Conservation (phyloP, 1,140 invertebrate genomes). For the Trinorchestia longiramus region DNA sequence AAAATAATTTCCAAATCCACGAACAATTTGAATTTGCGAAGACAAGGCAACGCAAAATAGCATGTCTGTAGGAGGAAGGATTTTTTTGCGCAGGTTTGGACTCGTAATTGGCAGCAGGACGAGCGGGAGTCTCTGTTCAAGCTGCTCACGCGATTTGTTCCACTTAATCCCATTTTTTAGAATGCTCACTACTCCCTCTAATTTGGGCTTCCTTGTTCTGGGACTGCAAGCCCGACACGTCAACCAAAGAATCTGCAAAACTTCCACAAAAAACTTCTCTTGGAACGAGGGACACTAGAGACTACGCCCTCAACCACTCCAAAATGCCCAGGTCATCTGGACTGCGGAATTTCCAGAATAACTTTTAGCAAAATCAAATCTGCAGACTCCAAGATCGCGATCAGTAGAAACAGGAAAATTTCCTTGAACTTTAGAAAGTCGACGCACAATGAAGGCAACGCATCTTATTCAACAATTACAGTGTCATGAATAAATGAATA, state of each 20-base stretch:
- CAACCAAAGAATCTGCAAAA: not conserved
- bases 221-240: not conserved
- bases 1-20: conserved; percentile 43
- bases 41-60: not conserved
- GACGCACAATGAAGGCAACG: not conserved
- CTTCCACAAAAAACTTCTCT: not conserved
- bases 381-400: not conserved
- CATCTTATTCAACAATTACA: not conserved
- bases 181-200: conserved; percentile 6
- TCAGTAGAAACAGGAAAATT: not conserved
- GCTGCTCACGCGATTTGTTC: conserved; percentile 46
- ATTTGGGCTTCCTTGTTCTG: conserved; percentile 49
- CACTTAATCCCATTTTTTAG: conserved; percentile 47
- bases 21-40: conserved; percentile 38
- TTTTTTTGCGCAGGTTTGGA: not conserved
- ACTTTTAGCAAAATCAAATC: not conserved
- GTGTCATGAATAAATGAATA: not conserved
- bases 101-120: not conserved
- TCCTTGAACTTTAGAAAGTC: not conserved
- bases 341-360: not conserved
- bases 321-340: not conserved
- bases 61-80: not conserved
- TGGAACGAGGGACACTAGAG: not conserved
- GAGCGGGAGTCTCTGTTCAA: not conserved
- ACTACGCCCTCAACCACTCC: not conserved